Base-by-base conservation (phyloP, 2,888 invertebrate genomes). In the Hyposoter didymator region DNA sequence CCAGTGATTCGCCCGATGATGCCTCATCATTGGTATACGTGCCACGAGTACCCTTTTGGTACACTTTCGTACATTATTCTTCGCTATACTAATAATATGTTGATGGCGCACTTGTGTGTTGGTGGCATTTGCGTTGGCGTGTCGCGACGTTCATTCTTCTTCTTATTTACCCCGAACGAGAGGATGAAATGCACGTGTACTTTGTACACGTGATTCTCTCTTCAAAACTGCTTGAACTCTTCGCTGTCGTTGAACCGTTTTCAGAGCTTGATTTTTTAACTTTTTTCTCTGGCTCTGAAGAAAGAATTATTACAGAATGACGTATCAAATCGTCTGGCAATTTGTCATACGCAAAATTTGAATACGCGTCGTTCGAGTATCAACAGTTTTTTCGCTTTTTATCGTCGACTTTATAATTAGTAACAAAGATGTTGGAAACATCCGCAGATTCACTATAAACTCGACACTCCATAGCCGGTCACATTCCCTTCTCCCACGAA, bases 61-160 rank as follows among this genome's bases (percentile, higher is more conserved):
- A 47, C 32, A 28, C 10, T 43, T 35, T 67, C 19, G 8, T n/a
- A 43, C 69, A 35, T 43, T 49, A 49, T 66, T 22, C 7, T 52
- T 52, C 47, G 7, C 45, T 64, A 43, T 47, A 62, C 66, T 43
- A 59, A 66, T 47, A 55, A 39, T 8, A 39, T 39, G 39, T 39
- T 4, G 5, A 67, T 28, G 67, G 59, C 59, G 59, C 59, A 70
- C 52, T 35, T 72, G 45, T 49, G 81, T 82, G 85, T 85, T 82
- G 78, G 82, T 78, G 85, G 82, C 74, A 52, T 78, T 82, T 55
- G 74, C 78, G 85, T 85, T 82, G 82, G 85, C 82, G 85, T 82
- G 78, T 55, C 85, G 78, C 67, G 75, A 70, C 84, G 78, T 78
- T 62, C 64, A 72, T 76, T 39, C 49, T 32, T 69, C 49, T 67